Evolutionary conservation across 2,888 invertebrate genomes (phyloP).

Genomic region (Lepeophtheirus nordmannii): DNA sequence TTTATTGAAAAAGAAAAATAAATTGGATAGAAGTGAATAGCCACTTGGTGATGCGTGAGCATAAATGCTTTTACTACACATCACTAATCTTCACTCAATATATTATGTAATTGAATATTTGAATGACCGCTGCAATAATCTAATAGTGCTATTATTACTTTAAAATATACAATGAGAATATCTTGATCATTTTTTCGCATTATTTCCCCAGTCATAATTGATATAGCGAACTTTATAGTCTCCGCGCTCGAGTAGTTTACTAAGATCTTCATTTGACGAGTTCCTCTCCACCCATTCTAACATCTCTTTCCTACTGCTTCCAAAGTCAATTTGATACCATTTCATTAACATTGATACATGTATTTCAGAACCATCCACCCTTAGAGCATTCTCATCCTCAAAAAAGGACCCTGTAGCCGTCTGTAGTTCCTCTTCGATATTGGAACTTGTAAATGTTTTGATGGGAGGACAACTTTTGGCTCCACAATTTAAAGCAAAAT

Average conservation of each 20-base stretch:
- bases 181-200: slow-evolving; percentile 6
- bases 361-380: slow-evolving; percentile 30
- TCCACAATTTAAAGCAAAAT: slow-evolving; percentile 39
- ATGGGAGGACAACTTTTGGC: slow-evolving; percentile 39
- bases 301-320: slow-evolving; percentile 27
- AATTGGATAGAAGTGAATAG: too few relatives aligned
- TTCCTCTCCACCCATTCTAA: slow-evolving; percentile 23
- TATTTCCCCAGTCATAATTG: slow-evolving; percentile 28
- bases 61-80: too few relatives aligned
- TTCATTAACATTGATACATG: slow-evolving; percentile 36
- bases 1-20: too few relatives aligned
- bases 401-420: slow-evolving; percentile 16
- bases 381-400: slow-evolving; percentile 34
- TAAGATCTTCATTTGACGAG: not conserved
- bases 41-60: too few relatives aligned
- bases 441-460: slow-evolving; percentile 34
- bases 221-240: slow-evolving; percentile 26
- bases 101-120: too few relatives aligned
- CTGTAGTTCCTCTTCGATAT: slow-evolving; percentile 13
- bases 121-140: too few relatives aligned
- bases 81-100: too few relatives aligned
- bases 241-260: slow-evolving; percentile 12
- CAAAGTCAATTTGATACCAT: slow-evolving; percentile 39
- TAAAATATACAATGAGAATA: too few relatives aligned
- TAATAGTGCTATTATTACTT: too few relatives aligned